phyloP scores from a whole-genome alignment of 2,113 vertebrate species.

The Nothoprocta perdicaria region DNA sequence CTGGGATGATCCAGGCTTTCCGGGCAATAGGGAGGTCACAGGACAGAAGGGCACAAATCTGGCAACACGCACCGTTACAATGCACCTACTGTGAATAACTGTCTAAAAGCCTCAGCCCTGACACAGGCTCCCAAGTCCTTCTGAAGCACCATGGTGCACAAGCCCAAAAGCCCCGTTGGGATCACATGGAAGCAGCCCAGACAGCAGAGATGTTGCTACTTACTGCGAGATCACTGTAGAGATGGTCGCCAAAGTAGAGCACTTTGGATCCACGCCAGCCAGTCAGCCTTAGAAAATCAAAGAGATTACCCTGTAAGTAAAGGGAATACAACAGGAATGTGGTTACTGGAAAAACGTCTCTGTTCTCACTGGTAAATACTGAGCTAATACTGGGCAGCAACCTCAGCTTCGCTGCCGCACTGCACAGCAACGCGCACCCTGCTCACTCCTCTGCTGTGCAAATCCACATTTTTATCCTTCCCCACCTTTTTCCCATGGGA shows the following conservation, averaged over 20 bases:
- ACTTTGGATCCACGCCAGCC: slow-evolving; percentile 94
- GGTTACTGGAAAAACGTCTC: neutral
- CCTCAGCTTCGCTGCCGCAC: neutral
- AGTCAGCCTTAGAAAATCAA: slow-evolving; percentile 91
- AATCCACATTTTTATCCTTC: neutral
- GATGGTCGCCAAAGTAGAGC: slow-evolving; percentile 97
- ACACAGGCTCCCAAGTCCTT: neutral
- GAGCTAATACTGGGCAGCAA: neutral
- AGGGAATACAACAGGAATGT: neutral
- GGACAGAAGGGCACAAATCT: neutral
- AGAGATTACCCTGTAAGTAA: slow-evolving; percentile 88
- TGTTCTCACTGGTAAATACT: neutral
- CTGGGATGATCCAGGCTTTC: neutral
- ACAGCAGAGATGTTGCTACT: slow-evolving; percentile 56
- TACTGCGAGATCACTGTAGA: slow-evolving; percentile 95
- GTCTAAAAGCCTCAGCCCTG: neutral
- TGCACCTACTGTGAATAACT: neutral
- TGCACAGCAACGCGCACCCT: neutral
- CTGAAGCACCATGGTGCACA: neutral
- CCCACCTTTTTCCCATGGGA: neutral
- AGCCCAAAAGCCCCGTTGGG: neutral
- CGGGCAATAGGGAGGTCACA: neutral
- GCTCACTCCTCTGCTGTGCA: neutral
- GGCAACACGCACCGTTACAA: neutral
- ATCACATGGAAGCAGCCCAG: neutral